Evolutionary conservation across 2,888 invertebrate genomes (phyloP), one percentile per base, ranked within the genome.

Genomic region (Cryptosula pallasiana): DNA sequence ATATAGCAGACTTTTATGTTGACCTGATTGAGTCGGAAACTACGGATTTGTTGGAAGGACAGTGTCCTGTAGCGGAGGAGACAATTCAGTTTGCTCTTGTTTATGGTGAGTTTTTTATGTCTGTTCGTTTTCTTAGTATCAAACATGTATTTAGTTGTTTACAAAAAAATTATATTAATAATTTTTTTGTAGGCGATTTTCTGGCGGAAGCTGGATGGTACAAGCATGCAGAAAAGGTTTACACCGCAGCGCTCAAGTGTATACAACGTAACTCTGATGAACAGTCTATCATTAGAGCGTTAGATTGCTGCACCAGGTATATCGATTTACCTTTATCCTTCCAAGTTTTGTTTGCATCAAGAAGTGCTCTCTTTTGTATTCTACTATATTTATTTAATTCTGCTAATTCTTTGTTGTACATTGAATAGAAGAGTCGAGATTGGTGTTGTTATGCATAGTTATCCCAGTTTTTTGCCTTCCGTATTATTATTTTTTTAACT

Each of bases 141-240:
- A n/a, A n/a, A n/a, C n/a, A n/a, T n/a, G n/a, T n/a, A n/a, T n/a
- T n/a, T n/a, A n/a, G n/a, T n/a, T n/a, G n/a, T n/a, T n/a, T n/a
- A n/a, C n/a, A n/a, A n/a, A n/a, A n/a, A n/a, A n/a, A n/a, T n/a
- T n/a, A n/a, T n/a, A n/a, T n/a, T n/a, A n/a, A n/a, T n/a, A n/a
- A n/a, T n/a, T n/a, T n/a, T n/a, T n/a, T n/a, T n/a, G n/a, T n/a
- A 84, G 86, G 85, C 71, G 80, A 82, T 0, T 95, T 95, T 86
- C 88, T 95, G 1, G 91, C 91, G 81, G 95, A 95, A 81, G 92
- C 92, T 0, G 94, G 94, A 0, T 94, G 93, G 92, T 91, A 91
- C 82, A 87, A 87, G 75, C 91, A 92, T 81, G 91, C 92, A 75
- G 90, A 91, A 80, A 87, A 88, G 63, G 89, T 94, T 72, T 86